Conservation (phyloP, 2,888 invertebrate genomes). For the Zeuzera pyrina region DNA sequence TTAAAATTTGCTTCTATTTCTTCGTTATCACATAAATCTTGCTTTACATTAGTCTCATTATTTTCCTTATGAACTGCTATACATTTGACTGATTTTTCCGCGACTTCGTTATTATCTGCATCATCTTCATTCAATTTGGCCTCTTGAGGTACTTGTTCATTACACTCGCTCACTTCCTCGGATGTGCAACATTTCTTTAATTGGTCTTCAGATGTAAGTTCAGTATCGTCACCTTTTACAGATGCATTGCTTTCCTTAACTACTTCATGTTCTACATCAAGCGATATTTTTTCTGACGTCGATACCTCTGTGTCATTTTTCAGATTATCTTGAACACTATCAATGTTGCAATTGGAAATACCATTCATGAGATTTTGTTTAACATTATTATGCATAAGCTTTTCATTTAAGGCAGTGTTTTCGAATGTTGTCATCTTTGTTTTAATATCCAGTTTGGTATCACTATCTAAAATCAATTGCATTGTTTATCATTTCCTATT, state of each 20-base stretch:
- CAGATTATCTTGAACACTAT: not conserved
- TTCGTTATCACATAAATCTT: not conserved
- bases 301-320: not conserved
- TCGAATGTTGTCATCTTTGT: too few relatives aligned
- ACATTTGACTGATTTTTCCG: not conserved
- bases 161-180: too few relatives aligned
- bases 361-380: too few relatives aligned
- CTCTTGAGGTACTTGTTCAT: not conserved
- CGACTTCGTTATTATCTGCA: not conserved
- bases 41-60: not conserved
- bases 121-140: not conserved
- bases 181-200: too few relatives aligned
- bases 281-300: not conserved
- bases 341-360: too few relatives aligned
- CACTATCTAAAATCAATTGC: conserved; percentile 55
- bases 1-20: not conserved
- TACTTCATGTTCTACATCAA: not conserved
- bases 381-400: too few relatives aligned
- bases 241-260: not conserved
- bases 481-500: conserved; percentile 49
- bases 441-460: conserved; percentile 31
- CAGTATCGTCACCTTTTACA: not conserved
- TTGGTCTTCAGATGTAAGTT: not conserved
- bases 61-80: not conserved
- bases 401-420: not conserved